Base-by-base conservation (phyloP, 2,888 invertebrate genomes). In the Polia nebulosa region DNA sequence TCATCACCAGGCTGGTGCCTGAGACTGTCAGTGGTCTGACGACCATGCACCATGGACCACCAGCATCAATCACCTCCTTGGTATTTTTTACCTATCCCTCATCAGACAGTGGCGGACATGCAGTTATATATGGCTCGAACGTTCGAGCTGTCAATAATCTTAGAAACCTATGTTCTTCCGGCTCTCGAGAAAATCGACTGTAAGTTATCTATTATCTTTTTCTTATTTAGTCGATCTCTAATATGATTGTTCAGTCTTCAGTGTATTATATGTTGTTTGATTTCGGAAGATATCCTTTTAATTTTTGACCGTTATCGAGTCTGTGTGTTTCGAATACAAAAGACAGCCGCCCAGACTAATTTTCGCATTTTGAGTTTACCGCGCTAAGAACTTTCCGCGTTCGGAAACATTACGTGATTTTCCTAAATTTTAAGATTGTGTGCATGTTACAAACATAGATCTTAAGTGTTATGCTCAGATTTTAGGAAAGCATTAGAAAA, bases 141-240 rank as follows among this genome's bases (percentile, higher is more conserved):
- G 15, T 70, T 70, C 11, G 20, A 49, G 11, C 17, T 25, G 3
- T 7, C 17, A 13, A 32, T 57, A 15, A 39, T 69, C 1, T n/a
- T 47, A 15, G 67, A 67, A 32, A n/a, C 2, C 1, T 69, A n/a
- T 15, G 22, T 53, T 32, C 29, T 47, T 1, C 45, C 70, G 13
- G 45, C 45, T 2, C 45, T 68, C 22, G 45, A 47, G 5, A 32
- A 15, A 13, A 0, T 4, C 7, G 29, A 47, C 25, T 0, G 70
- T 67, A 5, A 55, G 67, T 69, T 25, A 2, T 13, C 8, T n/a
- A 13, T 8, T n/a, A 20, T 15, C 13, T 20, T 15, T 2, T 20
- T n/a, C 1, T 39, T 39, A 13, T 17, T 39, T 17, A 17, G 20
- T 17, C 20, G 11, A 11, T 20, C 11, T 3, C n/a, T n/a, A 25